These are phyloP conservation scores for Aphelinus certus DNA, from an alignment of 1,140 invertebrate species.

Conservation along the genomic window DNA sequence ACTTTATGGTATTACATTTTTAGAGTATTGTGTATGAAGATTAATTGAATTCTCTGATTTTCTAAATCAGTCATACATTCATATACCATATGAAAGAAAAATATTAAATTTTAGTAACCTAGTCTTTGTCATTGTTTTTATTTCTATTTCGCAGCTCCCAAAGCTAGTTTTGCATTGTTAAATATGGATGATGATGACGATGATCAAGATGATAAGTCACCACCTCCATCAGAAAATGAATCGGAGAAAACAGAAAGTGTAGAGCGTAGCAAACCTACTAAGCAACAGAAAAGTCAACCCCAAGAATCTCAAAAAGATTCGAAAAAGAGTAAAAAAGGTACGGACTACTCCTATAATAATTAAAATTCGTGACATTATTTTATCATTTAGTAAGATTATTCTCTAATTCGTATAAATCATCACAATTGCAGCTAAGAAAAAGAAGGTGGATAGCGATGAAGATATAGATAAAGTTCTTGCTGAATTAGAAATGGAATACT, in stretches of 20 bases:
- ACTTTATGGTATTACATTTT: not conserved
- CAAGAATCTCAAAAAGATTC: conserved; percentile 67
- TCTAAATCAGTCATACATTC: not conserved
- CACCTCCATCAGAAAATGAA: conserved; percentile 62
- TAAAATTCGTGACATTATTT: conserved; percentile 23
- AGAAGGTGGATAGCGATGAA: conserved; percentile 83
- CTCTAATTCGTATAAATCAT: not conserved
- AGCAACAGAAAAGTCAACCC: conserved; percentile 61
- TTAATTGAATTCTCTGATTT: not conserved
- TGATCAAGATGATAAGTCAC: conserved; percentile 58
- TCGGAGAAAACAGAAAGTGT: conserved; percentile 63
- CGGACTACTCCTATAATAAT: not conserved
- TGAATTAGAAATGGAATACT: conserved; percentile 81
- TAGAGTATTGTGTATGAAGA: not conserved
- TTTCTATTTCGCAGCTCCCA: conserved; percentile 39
- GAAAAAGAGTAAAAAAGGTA: conserved; percentile 58
- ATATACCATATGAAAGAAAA: not conserved
- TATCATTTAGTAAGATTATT: not conserved
- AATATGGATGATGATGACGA: conserved; percentile 67
- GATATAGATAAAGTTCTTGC: conserved; percentile 86
- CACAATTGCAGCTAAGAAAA: conserved; percentile 68
- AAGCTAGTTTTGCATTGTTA: conserved; percentile 72
- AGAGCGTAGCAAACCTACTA: conserved; percentile 62
- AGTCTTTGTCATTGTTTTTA: not conserved
- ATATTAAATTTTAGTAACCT: not conserved